phyloP scores from a whole-genome alignment of 2,797 vertebrate species.

The Sebastolobus alascanus region DNA sequence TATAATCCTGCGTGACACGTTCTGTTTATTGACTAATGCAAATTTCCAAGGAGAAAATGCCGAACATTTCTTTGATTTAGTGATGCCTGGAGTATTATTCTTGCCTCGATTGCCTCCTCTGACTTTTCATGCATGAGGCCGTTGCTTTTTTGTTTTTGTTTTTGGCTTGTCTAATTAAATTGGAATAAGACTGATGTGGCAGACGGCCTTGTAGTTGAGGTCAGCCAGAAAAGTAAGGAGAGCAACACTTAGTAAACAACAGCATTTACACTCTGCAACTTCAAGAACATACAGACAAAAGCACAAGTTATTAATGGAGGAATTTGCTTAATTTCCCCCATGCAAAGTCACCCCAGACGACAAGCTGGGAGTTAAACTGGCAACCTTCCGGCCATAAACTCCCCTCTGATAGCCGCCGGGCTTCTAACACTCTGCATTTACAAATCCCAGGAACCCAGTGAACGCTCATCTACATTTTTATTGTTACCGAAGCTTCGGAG shows the following conservation, averaged over 20 bases:
- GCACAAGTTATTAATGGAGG: not conserved
- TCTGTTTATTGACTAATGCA: constrained; percentile 28
- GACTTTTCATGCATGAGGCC: not conserved
- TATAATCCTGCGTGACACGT: not conserved
- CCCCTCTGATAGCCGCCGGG: not conserved
- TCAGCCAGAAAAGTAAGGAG: not conserved
- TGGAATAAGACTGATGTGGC: not conserved
- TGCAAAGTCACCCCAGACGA: constrained; percentile 12
- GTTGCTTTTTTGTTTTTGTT: not conserved
- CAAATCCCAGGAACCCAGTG: constrained; percentile 39
- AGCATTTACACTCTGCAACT: not conserved
- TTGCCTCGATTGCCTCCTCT: not conserved
- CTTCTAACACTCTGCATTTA: constrained; percentile 26
- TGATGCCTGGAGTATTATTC: not conserved
- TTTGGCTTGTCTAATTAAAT: not conserved
- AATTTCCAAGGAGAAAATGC: constrained; percentile 15
- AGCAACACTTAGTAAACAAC: not conserved
- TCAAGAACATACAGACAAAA: not conserved
- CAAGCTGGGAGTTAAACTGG: constrained; percentile 27
- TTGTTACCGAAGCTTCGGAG: constrained; percentile 52
- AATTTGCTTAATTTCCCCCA: not conserved
- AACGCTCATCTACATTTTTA: constrained; percentile 52
- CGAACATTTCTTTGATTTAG: not conserved
- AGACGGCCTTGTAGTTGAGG: not conserved
- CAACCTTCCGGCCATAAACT: constrained; percentile 21